Evolutionary conservation across 2,888 invertebrate species (phyloP).

Genomic region (Drosophila neonasuta): DNA sequence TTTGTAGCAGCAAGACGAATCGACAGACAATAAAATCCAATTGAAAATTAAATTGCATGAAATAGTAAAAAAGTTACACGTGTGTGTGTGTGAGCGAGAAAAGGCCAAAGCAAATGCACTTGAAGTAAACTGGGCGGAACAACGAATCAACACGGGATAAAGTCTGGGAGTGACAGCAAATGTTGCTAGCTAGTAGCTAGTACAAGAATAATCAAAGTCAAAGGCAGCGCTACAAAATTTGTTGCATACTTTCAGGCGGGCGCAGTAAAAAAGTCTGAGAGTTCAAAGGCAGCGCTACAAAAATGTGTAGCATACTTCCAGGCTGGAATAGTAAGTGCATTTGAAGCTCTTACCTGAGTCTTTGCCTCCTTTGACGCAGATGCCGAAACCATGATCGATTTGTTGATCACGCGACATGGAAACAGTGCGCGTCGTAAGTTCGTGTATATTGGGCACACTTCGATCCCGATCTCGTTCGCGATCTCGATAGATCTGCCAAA

Average conservation of each 20-base stretch:
- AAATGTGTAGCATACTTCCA: conserved; percentile 6
- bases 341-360: conserved; percentile 87
- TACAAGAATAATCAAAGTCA: conserved; percentile 2
- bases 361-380: conserved; percentile 95
- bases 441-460: conserved; percentile 87
- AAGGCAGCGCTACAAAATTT: neutral
- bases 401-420: conserved; percentile 92
- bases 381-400: conserved; percentile 93
- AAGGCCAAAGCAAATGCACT: conserved; percentile 38
- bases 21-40: conserved; percentile 60
- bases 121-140: conserved; percentile 44
- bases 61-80: conserved; percentile 28
- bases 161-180: neutral
- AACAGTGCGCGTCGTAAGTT: conserved; percentile 91
- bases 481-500: conserved; percentile 84
- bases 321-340: neutral
- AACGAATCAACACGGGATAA: conserved; percentile 24
- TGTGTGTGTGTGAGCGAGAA: neutral
- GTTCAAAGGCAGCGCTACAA: neutral
- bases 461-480: conserved; percentile 83
- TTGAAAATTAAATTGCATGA: conserved; percentile 71
- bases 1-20: conserved; percentile 40
- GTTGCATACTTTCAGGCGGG: conserved; percentile 11
- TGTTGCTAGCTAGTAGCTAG: neutral
- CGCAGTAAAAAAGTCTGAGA: neutral